Evolutionary conservation across 1,140 invertebrate genomes (phyloP).

Genomic region (Dendroctonus valens): DNA sequence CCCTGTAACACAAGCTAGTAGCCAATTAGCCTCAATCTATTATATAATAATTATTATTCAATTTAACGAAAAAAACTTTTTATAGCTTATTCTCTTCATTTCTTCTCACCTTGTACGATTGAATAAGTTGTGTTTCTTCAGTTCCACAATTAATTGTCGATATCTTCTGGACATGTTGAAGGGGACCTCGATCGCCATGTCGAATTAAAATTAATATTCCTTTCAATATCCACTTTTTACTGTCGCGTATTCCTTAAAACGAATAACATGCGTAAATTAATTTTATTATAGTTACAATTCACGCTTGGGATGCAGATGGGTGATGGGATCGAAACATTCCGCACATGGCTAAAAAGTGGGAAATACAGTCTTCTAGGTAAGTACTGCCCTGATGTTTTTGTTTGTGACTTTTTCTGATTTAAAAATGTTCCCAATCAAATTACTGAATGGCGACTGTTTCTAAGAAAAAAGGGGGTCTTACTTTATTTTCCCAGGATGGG

Average conservation of each 20-base stretch:
- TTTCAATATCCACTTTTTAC: slow-evolving; percentile 68
- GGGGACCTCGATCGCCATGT: slow-evolving; percentile 84
- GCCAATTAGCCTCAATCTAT: no score
- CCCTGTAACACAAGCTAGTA: no score
- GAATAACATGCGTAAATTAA: neutral
- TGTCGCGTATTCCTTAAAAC: slow-evolving; percentile 53
- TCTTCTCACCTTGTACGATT: slow-evolving; percentile 43
- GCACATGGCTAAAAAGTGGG: no score
- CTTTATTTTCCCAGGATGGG: neutral
- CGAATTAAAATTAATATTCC: slow-evolving; percentile 77
- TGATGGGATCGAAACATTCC: no score
- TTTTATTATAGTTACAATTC: neutral
- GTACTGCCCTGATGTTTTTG: no score
- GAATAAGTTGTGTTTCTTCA: slow-evolving; percentile 41
- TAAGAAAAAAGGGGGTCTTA: no score
- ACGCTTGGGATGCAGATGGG: no score
- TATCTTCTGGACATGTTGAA: slow-evolving; percentile 74
- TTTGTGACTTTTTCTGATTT: no score
- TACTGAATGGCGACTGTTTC: no score
- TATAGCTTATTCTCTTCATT: neutral
- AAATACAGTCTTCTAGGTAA: neutral
- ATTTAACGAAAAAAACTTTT: no score
- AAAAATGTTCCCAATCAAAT: no score
- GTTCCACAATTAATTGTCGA: slow-evolving; percentile 74
- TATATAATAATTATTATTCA: no score